These are phyloP conservation scores for Aphidius colemani DNA, from an alignment of 2,888 invertebrate species.

Conservation along the genomic window DNA sequence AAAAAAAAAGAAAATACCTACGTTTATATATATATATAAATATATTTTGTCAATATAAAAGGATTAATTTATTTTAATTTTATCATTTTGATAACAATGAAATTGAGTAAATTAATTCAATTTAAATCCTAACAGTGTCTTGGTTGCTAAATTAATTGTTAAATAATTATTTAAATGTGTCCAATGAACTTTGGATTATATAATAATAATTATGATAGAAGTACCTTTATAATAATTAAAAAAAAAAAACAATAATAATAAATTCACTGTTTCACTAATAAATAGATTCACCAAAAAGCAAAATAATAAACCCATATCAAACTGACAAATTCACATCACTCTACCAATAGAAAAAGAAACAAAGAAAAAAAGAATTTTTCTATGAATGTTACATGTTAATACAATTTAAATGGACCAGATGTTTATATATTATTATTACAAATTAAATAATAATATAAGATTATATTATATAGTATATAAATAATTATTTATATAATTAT, in stretches of 20 bases:
- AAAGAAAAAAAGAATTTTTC: constrained; percentile 46
- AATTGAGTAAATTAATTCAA: background rate
- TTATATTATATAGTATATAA: too few species aligned
- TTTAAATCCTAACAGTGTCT: constrained; percentile 27
- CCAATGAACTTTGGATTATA: background rate
- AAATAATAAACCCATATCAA: constrained; percentile 4
- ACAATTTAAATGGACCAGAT: constrained; percentile 59
- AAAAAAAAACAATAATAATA: constrained; percentile 33
- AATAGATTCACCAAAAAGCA: background rate
- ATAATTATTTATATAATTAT: constrained; percentile 29
- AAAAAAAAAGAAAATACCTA: background rate
- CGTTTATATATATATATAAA: background rate
- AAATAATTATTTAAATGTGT: constrained; percentile 22
- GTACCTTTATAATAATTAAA: background rate
- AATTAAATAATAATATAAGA: constrained; percentile 43
- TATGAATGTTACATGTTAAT: constrained; percentile 59
- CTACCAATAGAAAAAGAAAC: constrained; percentile 20
- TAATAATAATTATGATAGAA: background rate
- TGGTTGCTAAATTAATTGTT: constrained; percentile 28
- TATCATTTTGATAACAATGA: background rate
- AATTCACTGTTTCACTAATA: constrained; percentile 47
- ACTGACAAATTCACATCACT: constrained; percentile 35
- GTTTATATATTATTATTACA: constrained; percentile 57
- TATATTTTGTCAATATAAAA: background rate
- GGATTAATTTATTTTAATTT: background rate